These are phyloP conservation scores for Abscondita cerata DNA, from an alignment of 2,888 invertebrate genomes.

Conservation along the genomic window DNA sequence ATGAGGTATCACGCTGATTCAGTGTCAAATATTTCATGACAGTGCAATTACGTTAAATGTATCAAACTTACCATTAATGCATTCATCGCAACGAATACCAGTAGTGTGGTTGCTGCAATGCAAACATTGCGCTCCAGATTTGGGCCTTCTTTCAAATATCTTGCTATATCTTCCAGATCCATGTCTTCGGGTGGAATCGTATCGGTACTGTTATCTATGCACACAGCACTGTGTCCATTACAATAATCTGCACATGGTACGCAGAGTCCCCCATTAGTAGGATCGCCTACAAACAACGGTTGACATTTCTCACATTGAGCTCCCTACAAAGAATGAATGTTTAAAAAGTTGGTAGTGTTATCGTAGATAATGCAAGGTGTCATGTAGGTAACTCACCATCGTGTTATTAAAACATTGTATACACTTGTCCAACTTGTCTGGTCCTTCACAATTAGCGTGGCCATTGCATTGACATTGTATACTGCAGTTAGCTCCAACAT, in stretches of 20 bases:
- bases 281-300: slow-evolving; percentile 91
- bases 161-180: slow-evolving; percentile 65
- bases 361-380: not conserved
- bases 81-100: slow-evolving; percentile 83
- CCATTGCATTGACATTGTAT: slow-evolving; percentile 95
- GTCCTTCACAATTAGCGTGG: slow-evolving; percentile 90
- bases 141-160: slow-evolving; percentile 72
- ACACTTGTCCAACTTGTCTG: slow-evolving; percentile 83
- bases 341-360: no score
- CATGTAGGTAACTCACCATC: slow-evolving; percentile 66
- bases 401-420: slow-evolving; percentile 90
- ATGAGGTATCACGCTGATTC: no score
- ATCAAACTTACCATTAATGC: slow-evolving; percentile 59
- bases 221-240: slow-evolving; percentile 85
- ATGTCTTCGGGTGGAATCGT: slow-evolving; percentile 59
- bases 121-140: slow-evolving; percentile 79
- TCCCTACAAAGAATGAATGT: no score
- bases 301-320: slow-evolving; percentile 91
- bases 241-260: slow-evolving; percentile 89
- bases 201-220: slow-evolving; percentile 65
- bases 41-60: no score
- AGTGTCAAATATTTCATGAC: no score
- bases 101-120: slow-evolving; percentile 84
- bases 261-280: slow-evolving; percentile 83
- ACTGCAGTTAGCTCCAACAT: slow-evolving; percentile 92